These are phyloP conservation scores for Gracilinanus agilis DNA, from an alignment of 2,113 vertebrate genomes.

Conservation along the genomic window DNA sequence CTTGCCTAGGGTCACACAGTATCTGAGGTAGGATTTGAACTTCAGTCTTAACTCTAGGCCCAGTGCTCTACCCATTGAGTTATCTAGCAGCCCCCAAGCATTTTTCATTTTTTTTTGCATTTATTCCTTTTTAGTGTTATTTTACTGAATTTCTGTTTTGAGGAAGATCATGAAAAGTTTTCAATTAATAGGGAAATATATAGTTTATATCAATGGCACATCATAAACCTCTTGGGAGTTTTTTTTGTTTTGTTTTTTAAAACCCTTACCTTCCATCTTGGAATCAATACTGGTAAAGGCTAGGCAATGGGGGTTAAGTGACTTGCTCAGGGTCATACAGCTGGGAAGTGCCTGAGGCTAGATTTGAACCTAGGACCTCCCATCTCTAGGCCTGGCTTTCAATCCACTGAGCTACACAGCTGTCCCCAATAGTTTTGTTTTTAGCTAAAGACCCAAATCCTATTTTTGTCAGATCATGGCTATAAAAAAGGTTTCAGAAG, in stretches of 20 bases:
- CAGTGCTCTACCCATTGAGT: not conserved
- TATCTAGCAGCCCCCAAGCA: not conserved
- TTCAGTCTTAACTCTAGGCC: not conserved
- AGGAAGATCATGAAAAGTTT: not conserved
- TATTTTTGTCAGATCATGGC: not conserved
- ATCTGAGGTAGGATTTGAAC: not conserved
- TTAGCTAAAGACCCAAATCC: not conserved
- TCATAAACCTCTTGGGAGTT: not conserved
- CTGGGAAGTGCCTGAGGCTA: too few species aligned
- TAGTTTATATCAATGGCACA: not conserved
- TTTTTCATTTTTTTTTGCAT: not conserved
- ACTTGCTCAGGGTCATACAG: too few species aligned
- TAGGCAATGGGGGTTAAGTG: too few species aligned
- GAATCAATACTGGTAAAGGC: too few species aligned
- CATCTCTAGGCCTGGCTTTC: too few species aligned
- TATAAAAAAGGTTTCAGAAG: not conserved
- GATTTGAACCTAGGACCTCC: too few species aligned
- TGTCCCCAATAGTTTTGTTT: not conserved
- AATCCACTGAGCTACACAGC: too few species aligned
- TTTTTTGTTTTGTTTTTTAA: too few species aligned
- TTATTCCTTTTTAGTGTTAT: not conserved
- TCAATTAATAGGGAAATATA: not conserved
- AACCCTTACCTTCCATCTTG: too few species aligned
- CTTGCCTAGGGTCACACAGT: not conserved
- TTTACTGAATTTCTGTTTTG: not conserved